Evolutionary conservation across 2,797 vertebrate genomes (phyloP).

Genomic region (Morelia viridis): DNA sequence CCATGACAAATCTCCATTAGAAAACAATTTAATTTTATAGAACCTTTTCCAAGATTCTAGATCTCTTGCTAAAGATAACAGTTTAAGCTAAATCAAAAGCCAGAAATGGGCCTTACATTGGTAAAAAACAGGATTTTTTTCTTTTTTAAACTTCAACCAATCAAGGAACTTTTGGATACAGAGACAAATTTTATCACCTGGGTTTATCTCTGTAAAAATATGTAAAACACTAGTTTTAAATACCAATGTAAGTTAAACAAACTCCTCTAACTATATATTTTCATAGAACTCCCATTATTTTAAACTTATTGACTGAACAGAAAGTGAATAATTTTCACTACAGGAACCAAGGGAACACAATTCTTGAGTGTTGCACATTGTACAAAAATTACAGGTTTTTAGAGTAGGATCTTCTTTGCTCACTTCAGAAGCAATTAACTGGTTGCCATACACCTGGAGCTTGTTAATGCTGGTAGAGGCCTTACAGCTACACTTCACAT

Average conservation of each 20-base stretch:
- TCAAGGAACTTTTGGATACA: conserved; percentile 25
- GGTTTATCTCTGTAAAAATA: conserved; percentile 56
- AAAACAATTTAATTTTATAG: conserved; percentile 57
- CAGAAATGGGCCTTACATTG: conserved; percentile 34
- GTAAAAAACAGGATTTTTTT: conserved; percentile 14
- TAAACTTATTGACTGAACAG: conserved; percentile 64
- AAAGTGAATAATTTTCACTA: conserved; percentile 69
- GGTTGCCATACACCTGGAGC: conserved; percentile 75
- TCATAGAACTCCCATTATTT: conserved; percentile 69
- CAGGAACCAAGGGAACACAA: conserved; percentile 70
- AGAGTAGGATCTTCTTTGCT: conserved; percentile 65
- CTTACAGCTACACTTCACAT: conserved; percentile 74
- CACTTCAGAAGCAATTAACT: conserved; percentile 76
- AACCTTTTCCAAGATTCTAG: conserved; percentile 54
- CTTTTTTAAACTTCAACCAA: background rate
- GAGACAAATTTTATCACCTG: conserved; percentile 37
- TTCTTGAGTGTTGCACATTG: conserved; percentile 61
- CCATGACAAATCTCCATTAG: conserved; percentile 33
- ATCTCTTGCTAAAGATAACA: conserved; percentile 65
- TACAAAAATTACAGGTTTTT: conserved; percentile 67
- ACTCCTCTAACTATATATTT: conserved; percentile 63
- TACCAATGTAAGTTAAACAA: conserved; percentile 57
- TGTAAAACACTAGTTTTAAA: conserved; percentile 30
- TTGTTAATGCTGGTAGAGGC: conserved; percentile 67
- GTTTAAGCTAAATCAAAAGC: conserved; percentile 54